Evolutionary conservation across 1,140 invertebrate species (phyloP).

Genomic region (Schlechtendalia chinensis): DNA sequence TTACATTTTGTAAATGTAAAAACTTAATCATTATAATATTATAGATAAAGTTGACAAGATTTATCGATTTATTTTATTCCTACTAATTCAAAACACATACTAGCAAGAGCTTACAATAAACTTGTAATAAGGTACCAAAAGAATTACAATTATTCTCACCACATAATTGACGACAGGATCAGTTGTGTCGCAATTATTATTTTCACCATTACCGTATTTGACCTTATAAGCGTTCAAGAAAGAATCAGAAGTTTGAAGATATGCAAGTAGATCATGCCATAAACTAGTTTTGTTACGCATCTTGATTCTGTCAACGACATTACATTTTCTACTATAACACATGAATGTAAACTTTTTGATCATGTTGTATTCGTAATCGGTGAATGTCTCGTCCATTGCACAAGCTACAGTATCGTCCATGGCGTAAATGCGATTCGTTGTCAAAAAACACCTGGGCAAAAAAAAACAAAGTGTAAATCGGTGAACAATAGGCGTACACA

Average conservation of each 20-base stretch:
- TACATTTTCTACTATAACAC: slow-evolving; percentile 27
- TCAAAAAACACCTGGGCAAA: too few species aligned
- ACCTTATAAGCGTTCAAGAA: slow-evolving; percentile 7
- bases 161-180: background rate
- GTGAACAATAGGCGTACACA: too few species aligned
- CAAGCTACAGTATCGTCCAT: too few species aligned
- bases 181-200: background rate
- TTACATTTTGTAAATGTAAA: too few species aligned
- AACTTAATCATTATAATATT: too few species aligned
- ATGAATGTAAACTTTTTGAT: slow-evolving; percentile 32
- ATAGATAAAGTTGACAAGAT: too few species aligned
- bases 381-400: slow-evolving; percentile 4
- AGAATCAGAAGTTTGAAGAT: background rate
- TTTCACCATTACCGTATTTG: background rate
- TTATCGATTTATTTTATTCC: too few species aligned
- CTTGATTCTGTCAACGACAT: slow-evolving; percentile 6
- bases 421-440: too few species aligned
- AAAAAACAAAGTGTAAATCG: too few species aligned
- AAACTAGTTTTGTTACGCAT: slow-evolving; percentile 25
- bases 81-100: too few species aligned
- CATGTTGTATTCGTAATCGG: slow-evolving; percentile 13
- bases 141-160: slow-evolving; percentile 13
- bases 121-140: too few species aligned
- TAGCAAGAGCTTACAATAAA: too few species aligned
- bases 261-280: slow-evolving; percentile 28